phyloP scores from a whole-genome alignment of 92 coral and sea anemone species.

The Virgularia gustaviana region DNA sequence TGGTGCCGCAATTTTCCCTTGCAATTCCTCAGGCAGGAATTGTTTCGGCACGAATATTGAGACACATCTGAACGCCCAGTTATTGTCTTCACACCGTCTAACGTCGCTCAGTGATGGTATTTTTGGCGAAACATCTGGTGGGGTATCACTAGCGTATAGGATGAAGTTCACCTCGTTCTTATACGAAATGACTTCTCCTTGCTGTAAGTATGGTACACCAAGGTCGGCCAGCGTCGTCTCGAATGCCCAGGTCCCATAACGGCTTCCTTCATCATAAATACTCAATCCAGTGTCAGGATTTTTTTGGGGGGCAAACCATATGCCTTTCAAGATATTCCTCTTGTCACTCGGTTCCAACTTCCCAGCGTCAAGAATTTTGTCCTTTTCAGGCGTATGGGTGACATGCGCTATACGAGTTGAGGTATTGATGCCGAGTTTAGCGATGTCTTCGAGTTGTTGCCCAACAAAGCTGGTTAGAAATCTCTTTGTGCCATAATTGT shows the following conservation, averaged over 20 bases:
- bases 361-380: slow-evolving; percentile 7
- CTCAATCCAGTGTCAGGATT: no score
- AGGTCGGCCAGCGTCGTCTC: slow-evolving; percentile 44
- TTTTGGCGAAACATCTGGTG: slow-evolving; percentile 12
- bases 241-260: slow-evolving; percentile 49
- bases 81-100: neutral
- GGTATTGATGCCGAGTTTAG: slow-evolving; percentile 19
- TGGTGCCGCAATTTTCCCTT: slow-evolving; percentile 8
- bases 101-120: slow-evolving; percentile 41
- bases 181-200: slow-evolving; percentile 61
- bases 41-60: slow-evolving; percentile 54
- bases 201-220: slow-evolving; percentile 42
- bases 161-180: slow-evolving; percentile 55
- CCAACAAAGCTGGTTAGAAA: slow-evolving; percentile 30
- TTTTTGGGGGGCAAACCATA: slow-evolving; percentile 37
- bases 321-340: slow-evolving; percentile 51
- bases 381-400: slow-evolving; percentile 48
- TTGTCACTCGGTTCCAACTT: slow-evolving; percentile 45
- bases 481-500: slow-evolving; percentile 50
- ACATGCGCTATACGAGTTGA: slow-evolving; percentile 50
- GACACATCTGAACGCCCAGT: slow-evolving; percentile 25
- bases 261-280: neutral
- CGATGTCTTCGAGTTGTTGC: neutral
- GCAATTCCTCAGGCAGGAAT: slow-evolving; percentile 37
- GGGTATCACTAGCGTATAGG: slow-evolving; percentile 44